These are phyloP conservation scores for Meles meles DNA, from an alignment of 2,113 vertebrate genomes.

Conservation along the genomic window DNA sequence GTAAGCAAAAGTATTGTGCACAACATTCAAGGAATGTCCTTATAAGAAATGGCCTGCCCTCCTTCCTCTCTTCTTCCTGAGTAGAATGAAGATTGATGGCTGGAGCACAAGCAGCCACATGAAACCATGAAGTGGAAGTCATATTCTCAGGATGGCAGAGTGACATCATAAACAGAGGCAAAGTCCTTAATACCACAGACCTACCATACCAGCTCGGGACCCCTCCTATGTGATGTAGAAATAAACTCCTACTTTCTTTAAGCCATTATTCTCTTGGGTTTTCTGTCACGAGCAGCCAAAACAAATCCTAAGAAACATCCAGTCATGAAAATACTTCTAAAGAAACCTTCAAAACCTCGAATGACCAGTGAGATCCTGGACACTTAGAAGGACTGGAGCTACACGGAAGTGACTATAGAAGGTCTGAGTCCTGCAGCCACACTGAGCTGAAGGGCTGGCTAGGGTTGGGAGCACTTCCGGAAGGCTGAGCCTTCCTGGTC, in stretches of 20 bases:
- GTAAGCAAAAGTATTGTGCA: neutral
- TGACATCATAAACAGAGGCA: neutral
- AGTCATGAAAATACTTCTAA: neutral
- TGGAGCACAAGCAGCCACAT: neutral
- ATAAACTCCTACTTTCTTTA: neutral
- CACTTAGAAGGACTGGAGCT: neutral
- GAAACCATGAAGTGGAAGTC: neutral
- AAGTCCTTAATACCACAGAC: neutral
- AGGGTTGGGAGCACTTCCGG: neutral
- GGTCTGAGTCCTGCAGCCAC: neutral
- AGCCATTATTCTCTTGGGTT: neutral
- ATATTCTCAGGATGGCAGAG: neutral
- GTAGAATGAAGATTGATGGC: neutral
- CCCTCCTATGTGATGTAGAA: neutral
- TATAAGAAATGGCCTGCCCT: neutral
- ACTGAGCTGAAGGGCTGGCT: neutral
- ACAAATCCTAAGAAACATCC: neutral
- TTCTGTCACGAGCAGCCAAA: neutral
- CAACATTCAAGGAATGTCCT: neutral
- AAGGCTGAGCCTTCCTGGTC: neutral
- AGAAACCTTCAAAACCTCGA: constrained; percentile 1
- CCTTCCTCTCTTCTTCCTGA: neutral
- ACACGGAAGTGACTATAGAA: neutral
- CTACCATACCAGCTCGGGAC: neutral
- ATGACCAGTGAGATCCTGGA: neutral